Percentiles rank a stretch among this genome's conserved stretches.
phyloP scores from a whole-genome alignment of 1,140 invertebrate genomes.

The Diplogasteroides magnus region DNA sequence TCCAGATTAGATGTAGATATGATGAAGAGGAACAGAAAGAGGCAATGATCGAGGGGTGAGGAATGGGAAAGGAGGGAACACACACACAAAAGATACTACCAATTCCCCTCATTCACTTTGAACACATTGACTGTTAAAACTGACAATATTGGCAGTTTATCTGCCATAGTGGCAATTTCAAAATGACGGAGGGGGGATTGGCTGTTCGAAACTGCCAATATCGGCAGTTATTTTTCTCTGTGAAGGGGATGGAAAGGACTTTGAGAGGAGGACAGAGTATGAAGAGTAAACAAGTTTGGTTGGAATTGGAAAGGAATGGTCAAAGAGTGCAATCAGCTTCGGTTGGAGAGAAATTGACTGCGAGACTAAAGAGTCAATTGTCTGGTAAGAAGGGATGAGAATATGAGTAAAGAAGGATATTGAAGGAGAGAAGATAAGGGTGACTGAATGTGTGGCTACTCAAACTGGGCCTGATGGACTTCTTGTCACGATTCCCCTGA shows the following conservation, averaged over 20 bases:
- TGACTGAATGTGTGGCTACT: neutral
- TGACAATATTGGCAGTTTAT: slow-evolving; percentile 4
- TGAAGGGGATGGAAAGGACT: slow-evolving; percentile 10
- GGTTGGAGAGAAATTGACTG: neutral
- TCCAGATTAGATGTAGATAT: slow-evolving; percentile 24
- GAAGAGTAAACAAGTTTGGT: neutral
- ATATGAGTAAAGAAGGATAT: neutral
- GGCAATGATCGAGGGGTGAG: slow-evolving; percentile 19
- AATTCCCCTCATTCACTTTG: slow-evolving; percentile 5
- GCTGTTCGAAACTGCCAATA: no score
- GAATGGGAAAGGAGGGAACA: neutral
- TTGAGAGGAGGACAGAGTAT: slow-evolving; percentile 12
- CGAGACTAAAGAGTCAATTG: neutral
- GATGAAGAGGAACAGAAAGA: slow-evolving; percentile 9
- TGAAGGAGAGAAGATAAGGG: neutral
- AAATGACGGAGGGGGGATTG: slow-evolving; percentile 19
- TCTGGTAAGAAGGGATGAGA: neutral
- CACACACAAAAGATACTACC: neutral
- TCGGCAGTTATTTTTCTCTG: no score
- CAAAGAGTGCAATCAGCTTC: neutral
- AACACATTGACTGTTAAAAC: slow-evolving; percentile 3
- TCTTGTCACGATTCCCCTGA: slow-evolving; percentile 12
- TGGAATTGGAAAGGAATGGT: neutral
- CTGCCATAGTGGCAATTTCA: slow-evolving; percentile 8
- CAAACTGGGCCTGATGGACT: neutral